Percentiles rank a stretch among this genome's conserved stretches.
phyloP scores from a whole-genome alignment of 1,140 invertebrate genomes.

The Phocides pigmalion region DNA sequence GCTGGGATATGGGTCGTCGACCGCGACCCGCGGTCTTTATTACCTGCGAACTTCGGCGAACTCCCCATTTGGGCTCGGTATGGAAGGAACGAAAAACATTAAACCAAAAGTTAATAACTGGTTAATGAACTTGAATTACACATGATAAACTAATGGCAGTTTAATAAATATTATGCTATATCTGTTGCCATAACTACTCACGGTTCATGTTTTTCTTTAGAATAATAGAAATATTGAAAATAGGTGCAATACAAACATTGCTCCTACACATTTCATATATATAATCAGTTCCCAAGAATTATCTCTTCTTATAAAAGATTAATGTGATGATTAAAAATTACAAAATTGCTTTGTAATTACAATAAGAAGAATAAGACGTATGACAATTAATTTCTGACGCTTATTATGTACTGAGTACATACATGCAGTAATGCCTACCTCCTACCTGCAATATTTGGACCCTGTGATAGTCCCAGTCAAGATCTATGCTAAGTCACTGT shows the following conservation, averaged over 20 bases:
- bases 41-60: conserved; percentile 83
- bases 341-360: too few relatives aligned
- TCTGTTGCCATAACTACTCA: conserved; percentile 10
- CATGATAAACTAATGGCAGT: conserved; percentile 12
- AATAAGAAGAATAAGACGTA: too few relatives aligned
- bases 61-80: conserved; percentile 81
- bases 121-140: conserved; percentile 45
- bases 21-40: conserved; percentile 79
- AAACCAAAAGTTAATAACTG: conserved; percentile 36
- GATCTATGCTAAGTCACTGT: too few relatives aligned
- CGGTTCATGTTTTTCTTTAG: neutral
- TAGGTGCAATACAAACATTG: neutral
- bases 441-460: too few relatives aligned
- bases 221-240: conserved; percentile 1
- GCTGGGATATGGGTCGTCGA: conserved; percentile 84
- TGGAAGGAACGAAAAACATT: conserved; percentile 61
- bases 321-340: too few relatives aligned
- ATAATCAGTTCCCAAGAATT: too few relatives aligned
- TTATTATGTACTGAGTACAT: too few relatives aligned
- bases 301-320: too few relatives aligned
- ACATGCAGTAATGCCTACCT: too few relatives aligned
- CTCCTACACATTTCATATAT: neutral
- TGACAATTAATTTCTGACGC: too few relatives aligned
- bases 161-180: neutral
- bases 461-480: too few relatives aligned